Percentiles rank a stretch among this genome's conserved stretches.
Conservation (phyloP, 2,113 vertebrate genomes). For the Fulmarus glacialis region DNA sequence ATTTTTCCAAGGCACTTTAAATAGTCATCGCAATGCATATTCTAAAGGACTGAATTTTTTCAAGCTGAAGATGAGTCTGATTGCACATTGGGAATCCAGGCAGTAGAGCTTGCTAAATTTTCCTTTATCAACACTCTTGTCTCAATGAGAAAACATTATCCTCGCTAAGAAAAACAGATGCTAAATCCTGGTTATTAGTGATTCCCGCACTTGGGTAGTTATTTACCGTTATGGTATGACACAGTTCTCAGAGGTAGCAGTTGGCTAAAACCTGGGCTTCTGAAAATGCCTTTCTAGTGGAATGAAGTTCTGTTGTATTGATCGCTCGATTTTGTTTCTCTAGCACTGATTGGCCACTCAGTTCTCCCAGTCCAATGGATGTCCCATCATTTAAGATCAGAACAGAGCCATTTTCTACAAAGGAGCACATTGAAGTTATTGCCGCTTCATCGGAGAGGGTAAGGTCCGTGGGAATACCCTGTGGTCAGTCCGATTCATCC, state of each 20-base stretch:
- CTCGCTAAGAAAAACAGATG: not conserved
- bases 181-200: not conserved
- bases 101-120: not conserved
- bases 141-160: not conserved
- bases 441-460: slow-evolving; percentile 40
- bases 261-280: not conserved
- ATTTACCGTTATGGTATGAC: not conserved
- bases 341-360: slow-evolving; percentile 93
- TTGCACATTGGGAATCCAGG: not conserved
- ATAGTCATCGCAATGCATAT: not conserved
- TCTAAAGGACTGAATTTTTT: not conserved
- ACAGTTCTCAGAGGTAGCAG: not conserved
- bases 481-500: slow-evolving; percentile 69
- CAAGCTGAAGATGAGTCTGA: slow-evolving; percentile 24
- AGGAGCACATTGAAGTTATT: slow-evolving; percentile 75
- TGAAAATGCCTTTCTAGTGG: not conserved
- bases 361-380: slow-evolving; percentile 90
- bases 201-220: not conserved
- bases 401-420: slow-evolving; percentile 77
- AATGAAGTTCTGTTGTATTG: not conserved
- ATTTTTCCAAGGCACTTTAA: slow-evolving; percentile 17
- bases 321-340: not conserved
- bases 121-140: not conserved
- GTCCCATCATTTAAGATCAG: slow-evolving; percentile 90
- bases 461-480: slow-evolving; percentile 68